phyloP scores from a whole-genome alignment of 23 tunicate species.

The Aplidium turbinatum region DNA sequence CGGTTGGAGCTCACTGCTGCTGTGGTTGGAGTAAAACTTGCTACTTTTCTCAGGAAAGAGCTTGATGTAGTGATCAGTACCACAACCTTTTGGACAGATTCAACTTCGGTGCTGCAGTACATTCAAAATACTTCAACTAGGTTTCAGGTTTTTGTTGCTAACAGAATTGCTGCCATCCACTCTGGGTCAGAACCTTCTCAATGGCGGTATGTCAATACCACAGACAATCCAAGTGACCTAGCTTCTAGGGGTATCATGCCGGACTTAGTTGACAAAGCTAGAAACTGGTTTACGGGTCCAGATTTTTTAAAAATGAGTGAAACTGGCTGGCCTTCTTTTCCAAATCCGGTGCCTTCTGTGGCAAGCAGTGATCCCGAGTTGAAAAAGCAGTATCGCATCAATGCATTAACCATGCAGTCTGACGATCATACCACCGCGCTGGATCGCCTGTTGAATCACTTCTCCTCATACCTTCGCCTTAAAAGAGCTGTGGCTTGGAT shows the following conservation, averaged over 20 bases:
- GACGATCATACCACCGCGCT: no score
- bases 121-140: slow-evolving; percentile 12
- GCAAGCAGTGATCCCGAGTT: no score
- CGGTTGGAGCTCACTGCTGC: slow-evolving; percentile 35
- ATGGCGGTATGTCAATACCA: slow-evolving; percentile 33
- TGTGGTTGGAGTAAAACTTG: slow-evolving; percentile 17
- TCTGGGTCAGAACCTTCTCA: neutral
- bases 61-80: neutral
- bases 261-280: neutral
- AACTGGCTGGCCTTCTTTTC: no score
- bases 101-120: slow-evolving; percentile 31
- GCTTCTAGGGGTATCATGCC: slow-evolving; percentile 1
- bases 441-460: no score
- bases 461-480: no score
- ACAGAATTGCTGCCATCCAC: slow-evolving; percentile 25
- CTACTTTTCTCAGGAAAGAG: neutral
- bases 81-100: slow-evolving; percentile 27
- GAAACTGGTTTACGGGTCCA: slow-evolving; percentile 1
- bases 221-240: slow-evolving; percentile 7
- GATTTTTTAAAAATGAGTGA: no score
- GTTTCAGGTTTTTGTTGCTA: slow-evolving; percentile 25
- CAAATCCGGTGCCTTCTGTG: no score
- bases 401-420: no score
- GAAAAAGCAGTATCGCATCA: no score
- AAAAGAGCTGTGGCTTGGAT: no score